These are phyloP conservation scores for Mesocentrotus franciscanus DNA, from an alignment of 53 echinoderm and acorn worm genomes.

Conservation along the genomic window DNA sequence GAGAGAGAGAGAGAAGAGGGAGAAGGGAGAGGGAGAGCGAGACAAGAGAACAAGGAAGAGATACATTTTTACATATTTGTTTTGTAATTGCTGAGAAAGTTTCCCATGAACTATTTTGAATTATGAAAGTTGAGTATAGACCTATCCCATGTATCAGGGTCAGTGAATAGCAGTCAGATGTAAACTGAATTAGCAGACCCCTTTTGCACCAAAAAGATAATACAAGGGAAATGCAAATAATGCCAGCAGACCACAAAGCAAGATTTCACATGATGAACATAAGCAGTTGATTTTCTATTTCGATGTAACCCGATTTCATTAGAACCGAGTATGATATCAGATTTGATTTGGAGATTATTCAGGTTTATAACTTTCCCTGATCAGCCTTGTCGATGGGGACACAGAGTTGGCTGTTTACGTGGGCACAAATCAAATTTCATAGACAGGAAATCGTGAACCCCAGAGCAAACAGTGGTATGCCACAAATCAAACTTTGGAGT, in stretches of 20 bases:
- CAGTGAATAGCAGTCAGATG: not conserved
- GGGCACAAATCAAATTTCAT: slow-evolving; percentile 39
- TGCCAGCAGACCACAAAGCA: slow-evolving; percentile 2
- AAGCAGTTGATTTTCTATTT: not conserved
- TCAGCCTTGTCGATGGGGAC: not conserved
- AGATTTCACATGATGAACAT: not conserved
- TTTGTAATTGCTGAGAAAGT: not conserved
- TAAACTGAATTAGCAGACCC: slow-evolving; percentile 17
- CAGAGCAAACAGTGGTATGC: not conserved
- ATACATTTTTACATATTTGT: not conserved
- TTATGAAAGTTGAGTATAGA: not conserved
- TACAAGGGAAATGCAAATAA: slow-evolving; percentile 13
- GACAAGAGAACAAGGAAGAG: not conserved
- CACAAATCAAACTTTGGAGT: slow-evolving; percentile 4
- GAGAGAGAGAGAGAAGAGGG: not conserved
- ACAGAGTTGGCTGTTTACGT: not conserved
- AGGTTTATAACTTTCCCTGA: not conserved
- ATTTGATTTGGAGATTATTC: not conserved
- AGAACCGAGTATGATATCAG: not conserved
- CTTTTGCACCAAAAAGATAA: slow-evolving; percentile 14
- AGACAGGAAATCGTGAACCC: slow-evolving; percentile 33
- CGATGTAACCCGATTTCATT: not conserved
- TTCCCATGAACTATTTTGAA: not conserved
- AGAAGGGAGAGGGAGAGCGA: not conserved
- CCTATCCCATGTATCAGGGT: not conserved